phyloP scores from a whole-genome alignment of 1,140 invertebrate species.

The Drosophila aff. region DNA sequence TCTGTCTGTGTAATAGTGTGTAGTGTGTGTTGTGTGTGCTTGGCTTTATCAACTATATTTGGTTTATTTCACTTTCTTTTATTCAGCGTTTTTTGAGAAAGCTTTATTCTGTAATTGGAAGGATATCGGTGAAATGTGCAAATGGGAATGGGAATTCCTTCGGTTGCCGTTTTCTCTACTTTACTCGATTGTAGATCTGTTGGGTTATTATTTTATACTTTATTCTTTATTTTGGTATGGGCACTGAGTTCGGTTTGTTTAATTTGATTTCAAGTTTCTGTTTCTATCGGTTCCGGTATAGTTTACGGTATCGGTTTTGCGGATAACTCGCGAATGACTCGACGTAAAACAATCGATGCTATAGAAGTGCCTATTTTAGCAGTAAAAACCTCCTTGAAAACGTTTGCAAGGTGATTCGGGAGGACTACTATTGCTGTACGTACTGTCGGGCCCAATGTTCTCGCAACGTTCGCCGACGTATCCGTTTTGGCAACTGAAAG shows the following conservation, averaged over 20 bases:
- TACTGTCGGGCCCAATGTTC: slow-evolving; percentile 85
- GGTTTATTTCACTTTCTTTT: slow-evolving; percentile 66
- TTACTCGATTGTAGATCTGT: slow-evolving; percentile 13
- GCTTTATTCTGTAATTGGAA: slow-evolving; percentile 7
- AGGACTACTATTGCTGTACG: slow-evolving; percentile 80
- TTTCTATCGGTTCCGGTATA: slow-evolving; percentile 10
- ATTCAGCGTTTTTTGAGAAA: slow-evolving; percentile 10
- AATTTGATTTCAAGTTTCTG: slow-evolving; percentile 27
- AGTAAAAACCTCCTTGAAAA: slow-evolving; percentile 84
- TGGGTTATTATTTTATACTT: slow-evolving; percentile 21
- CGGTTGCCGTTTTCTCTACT: slow-evolving; percentile 20
- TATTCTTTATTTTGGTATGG: slow-evolving; percentile 49
- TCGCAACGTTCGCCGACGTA: slow-evolving; percentile 93
- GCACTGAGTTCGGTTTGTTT: slow-evolving; percentile 53
- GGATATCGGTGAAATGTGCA: slow-evolving; percentile 33
- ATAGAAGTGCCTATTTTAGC: slow-evolving; percentile 85
- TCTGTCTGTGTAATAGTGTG: slow-evolving; percentile 36
- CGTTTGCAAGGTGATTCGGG: slow-evolving; percentile 67
- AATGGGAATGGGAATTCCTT: slow-evolving; percentile 35
- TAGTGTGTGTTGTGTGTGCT: slow-evolving; percentile 15
- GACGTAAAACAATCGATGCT: slow-evolving; percentile 84
- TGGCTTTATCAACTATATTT: slow-evolving; percentile 76
- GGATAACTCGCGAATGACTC: slow-evolving; percentile 46
- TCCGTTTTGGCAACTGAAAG: slow-evolving; percentile 92
- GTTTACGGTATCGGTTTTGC: slow-evolving; percentile 15